These are phyloP conservation scores for Triplophysa yarkandensis DNA, from an alignment of 2,797 vertebrate species.

Conservation along the genomic window DNA sequence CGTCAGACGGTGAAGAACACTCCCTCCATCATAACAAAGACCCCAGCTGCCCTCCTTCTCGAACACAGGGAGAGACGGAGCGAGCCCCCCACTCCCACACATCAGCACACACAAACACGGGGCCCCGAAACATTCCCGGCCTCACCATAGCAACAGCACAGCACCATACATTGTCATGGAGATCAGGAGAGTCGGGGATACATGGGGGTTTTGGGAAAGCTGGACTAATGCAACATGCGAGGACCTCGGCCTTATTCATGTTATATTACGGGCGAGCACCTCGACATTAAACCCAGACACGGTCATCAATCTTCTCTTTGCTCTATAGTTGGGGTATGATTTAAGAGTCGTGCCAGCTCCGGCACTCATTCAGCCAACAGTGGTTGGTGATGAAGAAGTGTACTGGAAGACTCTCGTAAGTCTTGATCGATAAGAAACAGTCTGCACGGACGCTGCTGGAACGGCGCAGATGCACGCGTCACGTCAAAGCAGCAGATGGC, in stretches of 20 bases:
- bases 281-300: slow-evolving; percentile 51
- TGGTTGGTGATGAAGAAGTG: background rate
- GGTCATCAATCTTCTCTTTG: slow-evolving; percentile 53
- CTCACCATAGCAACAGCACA: slow-evolving; percentile 87
- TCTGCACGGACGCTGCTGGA: background rate
- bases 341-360: background rate
- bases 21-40: slow-evolving; percentile 80
- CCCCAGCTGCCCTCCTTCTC: slow-evolving; percentile 79
- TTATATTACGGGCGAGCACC: slow-evolving; percentile 47
- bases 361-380: background rate
- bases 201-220: slow-evolving; percentile 51
- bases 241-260: slow-evolving; percentile 71
- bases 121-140: slow-evolving; percentile 79
- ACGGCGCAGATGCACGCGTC: background rate
- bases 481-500: slow-evolving; percentile 75
- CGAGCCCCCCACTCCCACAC: slow-evolving; percentile 41
- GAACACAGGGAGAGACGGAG: slow-evolving; percentile 2
- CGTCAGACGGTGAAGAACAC: slow-evolving; percentile 72
- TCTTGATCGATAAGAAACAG: slow-evolving; percentile 15
- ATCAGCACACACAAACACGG: slow-evolving; percentile 64
- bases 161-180: slow-evolving; percentile 95
- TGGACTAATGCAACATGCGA: slow-evolving; percentile 69
- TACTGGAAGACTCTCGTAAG: slow-evolving; percentile 1
- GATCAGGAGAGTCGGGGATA: slow-evolving; percentile 78
- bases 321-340: slow-evolving; percentile 16